phyloP scores from a whole-genome alignment of 2,113 vertebrate species.

The Petaurus breviceps region DNA sequence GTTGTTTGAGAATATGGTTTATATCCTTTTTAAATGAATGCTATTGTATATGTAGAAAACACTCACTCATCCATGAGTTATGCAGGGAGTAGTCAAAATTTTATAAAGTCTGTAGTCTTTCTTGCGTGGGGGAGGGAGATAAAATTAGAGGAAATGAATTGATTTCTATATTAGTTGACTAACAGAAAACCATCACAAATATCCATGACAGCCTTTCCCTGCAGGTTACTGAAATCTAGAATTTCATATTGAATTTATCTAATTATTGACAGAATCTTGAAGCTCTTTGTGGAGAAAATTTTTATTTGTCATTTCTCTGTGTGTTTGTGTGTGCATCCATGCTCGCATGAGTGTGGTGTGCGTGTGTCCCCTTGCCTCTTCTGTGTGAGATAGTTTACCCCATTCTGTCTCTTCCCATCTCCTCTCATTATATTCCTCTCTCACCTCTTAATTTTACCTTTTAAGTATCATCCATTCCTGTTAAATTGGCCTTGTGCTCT shows the following conservation, averaged over 20 bases:
- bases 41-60: slow-evolving; percentile 51
- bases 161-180: slow-evolving; percentile 60
- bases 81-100: slow-evolving; percentile 40
- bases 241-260: slow-evolving; percentile 37
- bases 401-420: no score
- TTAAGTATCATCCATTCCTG: no score
- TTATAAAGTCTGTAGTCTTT: slow-evolving; percentile 48
- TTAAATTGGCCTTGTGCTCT: no score
- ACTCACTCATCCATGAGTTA: slow-evolving; percentile 24
- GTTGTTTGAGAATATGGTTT: slow-evolving; percentile 43
- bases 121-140: slow-evolving; percentile 45
- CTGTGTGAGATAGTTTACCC: no score
- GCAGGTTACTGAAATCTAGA: slow-evolving; percentile 59
- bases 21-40: slow-evolving; percentile 48
- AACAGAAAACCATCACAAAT: slow-evolving; percentile 63
- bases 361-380: no score
- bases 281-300: slow-evolving; percentile 20
- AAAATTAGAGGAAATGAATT: slow-evolving; percentile 73
- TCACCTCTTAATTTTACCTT: no score
- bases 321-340: background rate
- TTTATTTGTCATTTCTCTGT: background rate
- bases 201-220: slow-evolving; percentile 34
- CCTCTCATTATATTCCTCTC: no score
- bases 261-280: slow-evolving; percentile 43
- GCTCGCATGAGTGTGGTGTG: no score